These are phyloP conservation scores for Pantherophis vulpinus DNA, from an alignment of 2,797 vertebrate genomes.

Conservation along the genomic window DNA sequence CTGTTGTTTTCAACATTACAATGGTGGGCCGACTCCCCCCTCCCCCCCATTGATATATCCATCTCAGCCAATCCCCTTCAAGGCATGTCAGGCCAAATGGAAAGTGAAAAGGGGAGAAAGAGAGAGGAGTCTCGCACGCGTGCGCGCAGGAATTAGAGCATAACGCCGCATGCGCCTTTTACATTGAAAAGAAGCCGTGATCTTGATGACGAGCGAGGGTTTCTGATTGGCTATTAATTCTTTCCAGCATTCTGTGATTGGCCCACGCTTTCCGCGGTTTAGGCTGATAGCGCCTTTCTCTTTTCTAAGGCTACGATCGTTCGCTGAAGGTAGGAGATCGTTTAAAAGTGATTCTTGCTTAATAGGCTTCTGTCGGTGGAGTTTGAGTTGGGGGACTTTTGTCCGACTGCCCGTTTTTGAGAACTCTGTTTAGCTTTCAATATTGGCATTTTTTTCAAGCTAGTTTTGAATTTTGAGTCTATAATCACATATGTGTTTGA, in stretches of 20 bases:
- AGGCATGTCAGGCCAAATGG: accelerated
- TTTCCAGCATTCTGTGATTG: not conserved
- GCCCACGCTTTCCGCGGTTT: not conserved
- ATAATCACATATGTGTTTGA: no score
- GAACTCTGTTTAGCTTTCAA: not conserved
- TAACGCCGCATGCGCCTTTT: not conserved
- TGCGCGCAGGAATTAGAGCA: not conserved
- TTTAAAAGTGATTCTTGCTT: not conserved
- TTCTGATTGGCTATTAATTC: constrained; percentile 16
- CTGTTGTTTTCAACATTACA: not conserved
- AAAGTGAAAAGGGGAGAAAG: not conserved
- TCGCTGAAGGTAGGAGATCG: not conserved
- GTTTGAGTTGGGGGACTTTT: not conserved
- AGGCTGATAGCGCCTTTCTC: not conserved
- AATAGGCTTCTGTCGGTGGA: not conserved
- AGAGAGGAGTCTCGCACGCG: not conserved
- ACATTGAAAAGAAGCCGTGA: accelerated
- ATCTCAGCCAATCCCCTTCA: constrained; percentile 14
- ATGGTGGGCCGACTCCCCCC: not conserved
- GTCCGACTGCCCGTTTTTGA: not conserved
- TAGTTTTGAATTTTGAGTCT: not conserved
- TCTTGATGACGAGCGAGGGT: not conserved
- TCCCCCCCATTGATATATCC: accelerated
- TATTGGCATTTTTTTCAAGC: not conserved
- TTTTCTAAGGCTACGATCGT: not conserved